These are phyloP conservation scores for Protula sp. DNA, from an alignment of 2,888 invertebrate genomes.

Conservation along the genomic window DNA sequence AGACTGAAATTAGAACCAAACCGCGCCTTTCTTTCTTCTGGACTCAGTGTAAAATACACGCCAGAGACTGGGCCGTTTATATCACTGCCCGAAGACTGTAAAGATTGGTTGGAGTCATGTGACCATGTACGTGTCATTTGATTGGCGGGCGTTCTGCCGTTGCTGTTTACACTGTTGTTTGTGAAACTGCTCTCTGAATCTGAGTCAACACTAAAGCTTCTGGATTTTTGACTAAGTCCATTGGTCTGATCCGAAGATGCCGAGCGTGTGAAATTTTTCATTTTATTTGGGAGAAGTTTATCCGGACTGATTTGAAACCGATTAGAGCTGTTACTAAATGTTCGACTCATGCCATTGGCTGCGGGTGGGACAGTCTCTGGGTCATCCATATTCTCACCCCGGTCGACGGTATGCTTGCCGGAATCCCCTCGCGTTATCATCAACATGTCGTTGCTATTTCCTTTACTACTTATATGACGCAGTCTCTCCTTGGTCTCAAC, in stretches of 20 bases:
- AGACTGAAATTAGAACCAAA: background rate
- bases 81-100: background rate
- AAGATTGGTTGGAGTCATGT: background rate
- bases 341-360: background rate
- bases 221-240: background rate
- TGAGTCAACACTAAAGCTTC: background rate
- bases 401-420: background rate
- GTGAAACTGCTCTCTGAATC: background rate
- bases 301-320: slow-evolving; percentile 3
- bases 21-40: background rate
- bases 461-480: background rate
- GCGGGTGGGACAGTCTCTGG: background rate
- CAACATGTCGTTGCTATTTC: background rate
- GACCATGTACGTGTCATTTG: background rate
- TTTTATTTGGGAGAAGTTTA: slow-evolving; percentile 11
- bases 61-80: background rate
- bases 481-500: no score
- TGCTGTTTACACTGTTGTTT: background rate
- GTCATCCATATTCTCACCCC: no score
- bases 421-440: background rate
- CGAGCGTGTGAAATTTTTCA: slow-evolving; percentile 6
- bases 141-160: background rate
- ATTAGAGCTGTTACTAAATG: background rate
- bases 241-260: slow-evolving; percentile 1
- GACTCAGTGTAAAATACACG: background rate